These are phyloP conservation scores for Micropoecilia bifurca DNA, from an alignment of 2,797 vertebrate species.

Conservation along the genomic window DNA sequence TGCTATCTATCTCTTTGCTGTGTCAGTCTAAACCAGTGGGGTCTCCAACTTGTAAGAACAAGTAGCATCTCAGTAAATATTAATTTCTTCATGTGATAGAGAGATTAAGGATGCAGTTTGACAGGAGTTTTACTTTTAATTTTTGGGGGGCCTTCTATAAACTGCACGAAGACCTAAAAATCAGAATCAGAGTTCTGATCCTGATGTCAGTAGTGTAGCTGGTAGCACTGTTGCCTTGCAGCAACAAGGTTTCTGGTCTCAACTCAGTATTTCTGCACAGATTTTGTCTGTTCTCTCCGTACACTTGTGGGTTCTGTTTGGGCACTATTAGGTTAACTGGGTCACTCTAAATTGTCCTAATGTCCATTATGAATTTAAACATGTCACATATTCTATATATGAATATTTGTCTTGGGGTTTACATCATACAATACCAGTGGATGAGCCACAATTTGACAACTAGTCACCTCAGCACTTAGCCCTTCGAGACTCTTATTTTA, in stretches of 20 bases:
- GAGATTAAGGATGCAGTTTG: neutral
- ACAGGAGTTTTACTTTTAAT: neutral
- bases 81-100: neutral
- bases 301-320: neutral
- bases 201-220: neutral
- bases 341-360: neutral
- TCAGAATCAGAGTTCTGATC: neutral
- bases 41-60: neutral
- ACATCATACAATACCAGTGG: neutral
- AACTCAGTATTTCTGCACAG: neutral
- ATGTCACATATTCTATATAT: neutral
- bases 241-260: neutral
- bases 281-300: neutral
- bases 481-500: neutral
- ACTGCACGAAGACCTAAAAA: neutral
- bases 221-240: neutral
- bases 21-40: neutral
- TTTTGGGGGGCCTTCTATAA: neutral
- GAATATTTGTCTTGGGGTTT: neutral
- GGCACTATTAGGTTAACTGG: neutral
- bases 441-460: neutral
- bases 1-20: neutral
- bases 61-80: neutral
- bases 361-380: neutral
- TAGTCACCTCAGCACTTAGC: neutral